Evolutionary conservation across 2,113 vertebrate genomes (phyloP).

Genomic region (Astatotilapia flaviijosephi): DNA sequence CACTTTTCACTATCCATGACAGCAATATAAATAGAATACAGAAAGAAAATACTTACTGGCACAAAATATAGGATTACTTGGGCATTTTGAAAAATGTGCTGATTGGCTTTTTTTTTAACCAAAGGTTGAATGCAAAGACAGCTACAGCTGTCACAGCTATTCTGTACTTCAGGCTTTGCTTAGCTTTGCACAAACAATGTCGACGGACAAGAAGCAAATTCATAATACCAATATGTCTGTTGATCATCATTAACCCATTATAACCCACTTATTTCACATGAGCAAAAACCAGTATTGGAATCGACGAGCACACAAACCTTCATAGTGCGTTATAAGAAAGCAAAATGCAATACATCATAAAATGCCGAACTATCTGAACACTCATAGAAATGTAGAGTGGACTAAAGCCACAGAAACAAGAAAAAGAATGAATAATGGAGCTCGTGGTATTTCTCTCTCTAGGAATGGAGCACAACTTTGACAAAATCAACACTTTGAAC

Average conservation of each 20-base stretch:
- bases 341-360: not conserved
- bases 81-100: not conserved
- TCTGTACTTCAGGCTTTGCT: not conserved
- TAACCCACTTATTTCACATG: not conserved
- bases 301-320: not conserved
- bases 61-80: not conserved
- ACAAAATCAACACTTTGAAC: constrained; percentile 29
- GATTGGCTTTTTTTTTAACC: not conserved
- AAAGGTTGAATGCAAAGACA: not conserved
- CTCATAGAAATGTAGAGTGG: not conserved
- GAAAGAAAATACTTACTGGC: not conserved
- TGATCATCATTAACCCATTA: not conserved
- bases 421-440: not conserved
- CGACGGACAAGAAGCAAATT: not conserved
- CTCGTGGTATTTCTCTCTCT: not conserved
- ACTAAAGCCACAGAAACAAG: not conserved
- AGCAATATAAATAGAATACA: not conserved
- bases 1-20: not conserved
- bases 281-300: not conserved
- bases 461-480: constrained; percentile 36
- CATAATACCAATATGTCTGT: not conserved
- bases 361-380: not conserved
- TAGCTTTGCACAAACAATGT: not conserved
- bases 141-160: not conserved
- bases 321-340: not conserved